phyloP scores from a whole-genome alignment of 2,797 vertebrate genomes.

The Anguilla marmorata region DNA sequence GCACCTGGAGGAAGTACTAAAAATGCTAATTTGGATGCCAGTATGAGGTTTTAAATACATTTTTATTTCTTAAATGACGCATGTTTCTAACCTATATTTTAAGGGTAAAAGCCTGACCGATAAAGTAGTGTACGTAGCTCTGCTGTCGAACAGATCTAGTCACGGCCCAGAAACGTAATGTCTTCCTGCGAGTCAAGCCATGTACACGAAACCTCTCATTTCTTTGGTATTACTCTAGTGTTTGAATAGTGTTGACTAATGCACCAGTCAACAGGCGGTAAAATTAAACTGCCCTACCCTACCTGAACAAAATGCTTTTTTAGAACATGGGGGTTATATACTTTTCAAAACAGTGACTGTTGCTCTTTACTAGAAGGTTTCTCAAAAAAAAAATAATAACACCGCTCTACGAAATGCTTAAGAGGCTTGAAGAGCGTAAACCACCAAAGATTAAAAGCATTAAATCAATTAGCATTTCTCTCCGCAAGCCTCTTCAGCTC shows the following conservation, averaged over 20 bases:
- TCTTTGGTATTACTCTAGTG: conserved; percentile 22
- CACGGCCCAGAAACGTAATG: conserved; percentile 20
- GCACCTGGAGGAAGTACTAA: not conserved
- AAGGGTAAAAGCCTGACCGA: not conserved
- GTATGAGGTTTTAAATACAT: not conserved
- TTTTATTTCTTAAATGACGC: not conserved
- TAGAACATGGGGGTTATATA: conserved; percentile 39
- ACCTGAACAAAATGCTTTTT: conserved; percentile 47
- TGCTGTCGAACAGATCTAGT: not conserved
- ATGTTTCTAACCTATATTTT: not conserved
- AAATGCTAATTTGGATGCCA: not conserved
- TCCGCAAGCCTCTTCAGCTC: conserved; percentile 40
- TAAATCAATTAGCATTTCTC: not conserved
- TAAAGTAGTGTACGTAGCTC: not conserved
- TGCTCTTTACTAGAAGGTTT: conserved; percentile 68
- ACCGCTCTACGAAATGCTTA: conserved; percentile 44
- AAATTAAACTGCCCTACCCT: conserved; percentile 2
- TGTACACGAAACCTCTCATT: conserved; percentile 19
- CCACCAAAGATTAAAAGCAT: conserved; percentile 59
- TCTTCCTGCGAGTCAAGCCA: conserved; percentile 32
- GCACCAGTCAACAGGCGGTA: no score
- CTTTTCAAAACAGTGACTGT: conserved; percentile 45
- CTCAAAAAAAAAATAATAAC: conserved; percentile 48
- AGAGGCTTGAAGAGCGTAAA: conserved; percentile 49
- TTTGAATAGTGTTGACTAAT: conserved; percentile 16